A percentile compares a stretch with the other conserved stretches of the same genome.
phyloP scores from a whole-genome alignment of 2,888 invertebrate genomes.

The Ommatoiulus sabulosus region DNA sequence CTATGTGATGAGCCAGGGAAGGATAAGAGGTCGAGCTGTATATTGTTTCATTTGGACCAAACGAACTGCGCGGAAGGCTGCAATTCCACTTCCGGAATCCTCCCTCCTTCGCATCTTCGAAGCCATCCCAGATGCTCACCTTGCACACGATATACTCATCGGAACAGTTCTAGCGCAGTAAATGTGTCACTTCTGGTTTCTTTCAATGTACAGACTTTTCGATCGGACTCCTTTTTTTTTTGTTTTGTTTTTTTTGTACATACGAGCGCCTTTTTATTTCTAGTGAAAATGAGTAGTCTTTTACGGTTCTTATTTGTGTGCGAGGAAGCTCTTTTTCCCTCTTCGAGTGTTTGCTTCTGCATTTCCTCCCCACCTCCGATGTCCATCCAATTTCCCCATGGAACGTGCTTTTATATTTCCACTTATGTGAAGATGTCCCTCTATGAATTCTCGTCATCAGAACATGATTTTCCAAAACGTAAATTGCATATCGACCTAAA shows the following conservation, averaged over 20 bases:
- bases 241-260: background rate
- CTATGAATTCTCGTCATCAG: slow-evolving; percentile 16
- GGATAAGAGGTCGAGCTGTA: background rate
- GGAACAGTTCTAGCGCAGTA: slow-evolving; percentile 45
- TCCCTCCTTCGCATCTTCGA: background rate
- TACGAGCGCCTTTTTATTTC: slow-evolving; percentile 30
- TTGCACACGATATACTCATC: slow-evolving; percentile 47
- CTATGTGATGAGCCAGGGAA: background rate
- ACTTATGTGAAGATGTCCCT: slow-evolving; percentile 6
- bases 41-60: slow-evolving; percentile 32
- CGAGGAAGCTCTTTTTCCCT: slow-evolving; percentile 25
- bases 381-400: slow-evolving; percentile 1
- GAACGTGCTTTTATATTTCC: slow-evolving; percentile 29
- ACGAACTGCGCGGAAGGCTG: background rate
- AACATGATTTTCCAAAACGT: slow-evolving; percentile 9
- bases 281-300: slow-evolving; percentile 48
- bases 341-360: slow-evolving; percentile 17
- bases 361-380: background rate
- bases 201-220: slow-evolving; percentile 29
- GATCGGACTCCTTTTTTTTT: slow-evolving; percentile 16
- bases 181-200: slow-evolving; percentile 23
- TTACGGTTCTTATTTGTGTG: slow-evolving; percentile 43
- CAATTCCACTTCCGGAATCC: slow-evolving; percentile 21
- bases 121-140: slow-evolving; percentile 42
- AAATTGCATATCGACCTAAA: background rate